Evolutionary conservation across 2,888 invertebrate species (phyloP), one percentile per base, ranked within the genome.

Genomic region (Mesochorus sp.): DNA sequence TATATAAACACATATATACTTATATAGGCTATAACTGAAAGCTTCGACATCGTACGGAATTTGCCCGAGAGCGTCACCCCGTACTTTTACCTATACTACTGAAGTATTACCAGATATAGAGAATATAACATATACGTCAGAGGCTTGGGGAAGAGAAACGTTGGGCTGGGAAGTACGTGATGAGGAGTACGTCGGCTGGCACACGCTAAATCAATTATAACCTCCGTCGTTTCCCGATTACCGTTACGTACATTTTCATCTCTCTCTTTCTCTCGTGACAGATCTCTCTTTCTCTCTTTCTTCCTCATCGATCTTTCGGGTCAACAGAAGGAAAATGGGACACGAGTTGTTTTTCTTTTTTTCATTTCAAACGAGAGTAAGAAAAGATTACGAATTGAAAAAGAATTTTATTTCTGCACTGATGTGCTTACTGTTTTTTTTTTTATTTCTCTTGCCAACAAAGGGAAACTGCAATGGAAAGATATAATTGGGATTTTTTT

Each of bases 191-290:
- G 28, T 47, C 42, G 42, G 57, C 28, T 57, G 31, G 64, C 70
- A 34, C 47, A 53, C 31, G 64, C 34, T 79, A 74, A 79, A 79
- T 79, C 73, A 78, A 78, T 78, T 78, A 57, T 67, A 73, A 70
- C 68, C 49, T 57, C 73, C 47, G 62, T 21, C 39, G 62, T 73
- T 77, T 55, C 64, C 37, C 68, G 67, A 71, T 71, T 70, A 76
- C 64, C 70, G 62, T 70, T 70, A 70, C 42, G n/a, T n/a, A n/a
- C n/a, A n/a, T n/a, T n/a, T 26, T 57, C 37, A 8, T n/a, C 24
- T 42, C 39, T 24, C 53, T 49, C 24, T 39, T 14, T 21, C 39
- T 12, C 66, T 14, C 59, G 28, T 42, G n/a, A n/a, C n/a, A n/a
- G n/a, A n/a, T 17, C 19, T 12, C 24, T 8, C 21, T 17, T 14